These are phyloP conservation scores for Calonectris borealis DNA, from an alignment of 2,113 vertebrate genomes.

Conservation along the genomic window DNA sequence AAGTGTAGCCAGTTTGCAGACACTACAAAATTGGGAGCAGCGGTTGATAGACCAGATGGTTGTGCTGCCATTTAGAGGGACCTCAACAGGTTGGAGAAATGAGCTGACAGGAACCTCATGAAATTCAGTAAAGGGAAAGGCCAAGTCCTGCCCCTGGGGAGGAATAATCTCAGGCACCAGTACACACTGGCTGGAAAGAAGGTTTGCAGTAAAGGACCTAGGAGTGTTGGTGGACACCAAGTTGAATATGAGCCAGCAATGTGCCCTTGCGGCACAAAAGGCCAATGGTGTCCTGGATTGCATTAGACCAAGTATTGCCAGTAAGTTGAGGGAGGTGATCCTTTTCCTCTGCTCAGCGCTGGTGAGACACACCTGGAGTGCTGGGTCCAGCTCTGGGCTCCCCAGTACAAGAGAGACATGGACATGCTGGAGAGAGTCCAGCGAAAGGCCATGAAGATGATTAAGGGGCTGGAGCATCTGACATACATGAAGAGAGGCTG, in stretches of 20 bases:
- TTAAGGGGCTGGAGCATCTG: not conserved
- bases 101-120: not conserved
- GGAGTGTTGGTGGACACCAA: not conserved
- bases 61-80: accelerated
- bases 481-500: not conserved
- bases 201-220: not conserved
- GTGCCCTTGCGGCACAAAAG: not conserved
- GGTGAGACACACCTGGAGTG: not conserved
- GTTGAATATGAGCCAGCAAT: not conserved
- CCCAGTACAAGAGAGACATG: not conserved
- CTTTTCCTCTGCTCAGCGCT: not conserved
- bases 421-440: not conserved
- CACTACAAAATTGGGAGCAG: not conserved
- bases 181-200: not conserved
- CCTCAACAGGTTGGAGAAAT: not conserved
- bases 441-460: not conserved
- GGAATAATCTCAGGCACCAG: not conserved
- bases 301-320: not conserved
- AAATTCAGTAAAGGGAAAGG: not conserved
- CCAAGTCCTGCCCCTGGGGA: not conserved
- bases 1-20: not conserved
- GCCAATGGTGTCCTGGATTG: not conserved
- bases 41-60: not conserved
- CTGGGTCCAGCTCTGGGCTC: not conserved
- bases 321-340: not conserved